Evolutionary conservation across 2,888 invertebrate species (phyloP).

Genomic region (Epirrhoe tristata): DNA sequence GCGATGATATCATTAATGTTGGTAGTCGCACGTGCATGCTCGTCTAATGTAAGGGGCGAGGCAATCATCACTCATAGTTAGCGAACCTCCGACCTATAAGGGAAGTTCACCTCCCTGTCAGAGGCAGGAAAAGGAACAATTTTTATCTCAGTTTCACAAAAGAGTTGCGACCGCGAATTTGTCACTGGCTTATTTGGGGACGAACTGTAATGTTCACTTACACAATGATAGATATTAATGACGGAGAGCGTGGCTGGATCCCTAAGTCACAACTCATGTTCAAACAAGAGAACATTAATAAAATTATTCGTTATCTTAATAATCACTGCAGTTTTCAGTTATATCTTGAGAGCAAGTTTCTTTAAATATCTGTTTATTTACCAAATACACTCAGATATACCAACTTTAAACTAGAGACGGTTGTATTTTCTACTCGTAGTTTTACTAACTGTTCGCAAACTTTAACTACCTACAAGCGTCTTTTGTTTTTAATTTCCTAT

Average conservation of each 20-base stretch:
- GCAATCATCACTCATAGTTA: constrained; percentile 81
- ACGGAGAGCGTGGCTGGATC: constrained; percentile 27
- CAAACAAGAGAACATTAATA: neutral
- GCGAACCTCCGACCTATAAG: constrained; percentile 61
- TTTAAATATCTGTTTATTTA: no score
- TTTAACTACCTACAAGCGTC: no score
- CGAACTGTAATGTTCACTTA: constrained; percentile 61
- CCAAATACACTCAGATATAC: no score
- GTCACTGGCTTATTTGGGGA: constrained; percentile 75
- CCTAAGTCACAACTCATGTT: constrained; percentile 6
- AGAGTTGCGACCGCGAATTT: constrained; percentile 79
- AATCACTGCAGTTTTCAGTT: neutral
- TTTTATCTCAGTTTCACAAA: constrained; percentile 79
- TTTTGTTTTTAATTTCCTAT: no score
- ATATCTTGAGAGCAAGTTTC: no score
- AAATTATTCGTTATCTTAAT: neutral
- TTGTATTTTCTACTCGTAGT: no score
- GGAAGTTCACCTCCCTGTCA: constrained; percentile 64
- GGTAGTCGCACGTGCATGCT: constrained; percentile 63
- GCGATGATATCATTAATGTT: constrained; percentile 64
- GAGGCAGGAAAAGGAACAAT: constrained; percentile 71
- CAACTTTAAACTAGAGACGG: no score
- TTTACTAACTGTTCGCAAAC: no score
- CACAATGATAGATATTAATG: constrained; percentile 74
- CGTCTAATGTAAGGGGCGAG: constrained; percentile 73